These are phyloP conservation scores for Parus major DNA, from an alignment of 2,113 vertebrate species.

Conservation along the genomic window DNA sequence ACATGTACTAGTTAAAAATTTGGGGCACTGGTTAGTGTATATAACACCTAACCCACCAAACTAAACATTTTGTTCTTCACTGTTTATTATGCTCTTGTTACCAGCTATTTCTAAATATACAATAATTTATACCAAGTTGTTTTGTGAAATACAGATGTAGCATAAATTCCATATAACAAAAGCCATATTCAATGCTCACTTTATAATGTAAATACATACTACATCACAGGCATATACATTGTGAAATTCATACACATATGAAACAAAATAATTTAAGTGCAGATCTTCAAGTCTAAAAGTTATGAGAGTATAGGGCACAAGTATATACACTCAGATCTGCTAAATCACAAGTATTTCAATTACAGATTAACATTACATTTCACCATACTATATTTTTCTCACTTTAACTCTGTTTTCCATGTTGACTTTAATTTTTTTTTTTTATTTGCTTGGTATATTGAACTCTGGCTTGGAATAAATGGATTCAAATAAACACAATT, in stretches of 20 bases:
- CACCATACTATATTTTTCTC: constrained; percentile 42
- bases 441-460: constrained; percentile 64
- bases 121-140: neutral
- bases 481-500: constrained; percentile 78
- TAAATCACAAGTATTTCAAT: constrained; percentile 23
- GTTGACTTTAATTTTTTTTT: constrained; percentile 54
- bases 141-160: neutral
- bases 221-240: neutral
- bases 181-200: neutral
- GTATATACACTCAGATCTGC: neutral
- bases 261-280: neutral
- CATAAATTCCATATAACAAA: neutral
- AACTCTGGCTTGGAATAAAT: constrained; percentile 70
- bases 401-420: constrained; percentile 51
- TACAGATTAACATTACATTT: neutral
- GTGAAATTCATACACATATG: neutral
- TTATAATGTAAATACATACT: neutral
- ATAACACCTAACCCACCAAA: neutral
- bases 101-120: constrained; percentile 11
- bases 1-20: neutral
- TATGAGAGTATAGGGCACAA: neutral
- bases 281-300: neutral
- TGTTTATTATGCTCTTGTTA: neutral
- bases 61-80: neutral
- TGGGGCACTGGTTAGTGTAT: neutral